Conservation (phyloP, 1,140 invertebrate genomes). For the Neotoxoptera formosana region DNA sequence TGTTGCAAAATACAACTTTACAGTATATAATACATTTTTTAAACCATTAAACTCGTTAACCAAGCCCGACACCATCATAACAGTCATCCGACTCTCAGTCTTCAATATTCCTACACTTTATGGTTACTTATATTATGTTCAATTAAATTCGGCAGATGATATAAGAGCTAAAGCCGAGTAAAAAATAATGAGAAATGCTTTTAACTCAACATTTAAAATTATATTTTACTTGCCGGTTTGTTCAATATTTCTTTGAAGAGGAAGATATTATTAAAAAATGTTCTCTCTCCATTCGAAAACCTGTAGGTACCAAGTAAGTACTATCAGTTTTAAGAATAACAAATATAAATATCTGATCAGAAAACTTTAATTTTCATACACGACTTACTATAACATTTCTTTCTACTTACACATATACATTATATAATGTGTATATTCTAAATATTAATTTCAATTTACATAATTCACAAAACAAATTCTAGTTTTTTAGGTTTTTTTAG, state of each 20-base stretch:
- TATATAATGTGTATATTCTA: too few relatives aligned
- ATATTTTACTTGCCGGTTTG: not conserved
- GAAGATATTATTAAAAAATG: not conserved
- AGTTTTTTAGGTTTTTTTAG: too few relatives aligned
- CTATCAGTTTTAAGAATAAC: not conserved
- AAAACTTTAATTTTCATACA: not conserved
- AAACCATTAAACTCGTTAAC: too few relatives aligned
- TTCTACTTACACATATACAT: too few relatives aligned
- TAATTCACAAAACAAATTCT: too few relatives aligned
- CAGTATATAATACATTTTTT: too few relatives aligned
- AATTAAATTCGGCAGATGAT: not conserved
- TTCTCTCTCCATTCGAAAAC: not conserved
- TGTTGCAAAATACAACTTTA: too few relatives aligned
- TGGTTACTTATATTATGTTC: not conserved
- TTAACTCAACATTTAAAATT: not conserved
- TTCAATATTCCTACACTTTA: too few relatives aligned
- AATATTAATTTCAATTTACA: too few relatives aligned
- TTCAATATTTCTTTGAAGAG: not conserved
- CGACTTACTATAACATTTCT: not conserved
- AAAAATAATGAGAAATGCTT: not conserved
- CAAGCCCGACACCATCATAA: too few relatives aligned
- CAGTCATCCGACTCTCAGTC: too few relatives aligned
- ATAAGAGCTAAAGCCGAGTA: not conserved
- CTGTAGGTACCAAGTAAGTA: not conserved
- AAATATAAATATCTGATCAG: not conserved